Evolutionary conservation across 2,888 invertebrate species (phyloP), one percentile per base, ranked within the genome.

Genomic region (Hypena proboscidalis): DNA sequence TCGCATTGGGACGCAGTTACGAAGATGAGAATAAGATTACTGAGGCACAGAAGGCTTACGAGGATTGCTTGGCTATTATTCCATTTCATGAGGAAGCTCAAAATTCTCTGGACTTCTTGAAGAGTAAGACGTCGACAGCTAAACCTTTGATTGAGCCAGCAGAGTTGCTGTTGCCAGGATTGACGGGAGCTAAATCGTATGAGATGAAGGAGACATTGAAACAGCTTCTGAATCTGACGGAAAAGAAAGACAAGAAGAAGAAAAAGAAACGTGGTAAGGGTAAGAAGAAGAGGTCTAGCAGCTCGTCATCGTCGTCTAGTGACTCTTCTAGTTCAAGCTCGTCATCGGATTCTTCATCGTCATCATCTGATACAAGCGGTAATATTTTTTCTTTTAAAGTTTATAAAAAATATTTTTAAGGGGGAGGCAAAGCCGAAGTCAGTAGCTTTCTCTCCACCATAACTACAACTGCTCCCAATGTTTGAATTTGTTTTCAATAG

Each of bases 21-120:
- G 97, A 97, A 75, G 97, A 97, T 65, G 96, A 96, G 62, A 96
- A 95, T 71, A 96, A 97, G 66, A 93, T 95, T 36, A 95, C 96
- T 1, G 97, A 97, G 59, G 97, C 97, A 0, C 92, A 95, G 41
- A 96, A 96, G 64, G 95, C 96, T 0, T 97, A 97, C 67, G 95
- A 95, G 69, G 96, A 96, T 74, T 97, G 97, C 74, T 83, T 97
- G 33, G 93, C 94, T 3, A 94, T 97, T 33, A 95, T 96, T 71
- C 97, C 97, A 0, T 95, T 95, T 76, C 97, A 97, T 78, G 96
- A 96, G 64, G 97, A 97, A 75, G 97, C 97, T 0, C 94, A 95
- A 67, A 95, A 95, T 69, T 96, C 96, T 0, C 88, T 97, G 53
- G 96, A 96, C 64, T 96, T 95, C 65, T 89, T 97, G 47, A 96